These are phyloP conservation scores for Drosophila orosa DNA, from an alignment of 1,140 invertebrate genomes.

Conservation along the genomic window DNA sequence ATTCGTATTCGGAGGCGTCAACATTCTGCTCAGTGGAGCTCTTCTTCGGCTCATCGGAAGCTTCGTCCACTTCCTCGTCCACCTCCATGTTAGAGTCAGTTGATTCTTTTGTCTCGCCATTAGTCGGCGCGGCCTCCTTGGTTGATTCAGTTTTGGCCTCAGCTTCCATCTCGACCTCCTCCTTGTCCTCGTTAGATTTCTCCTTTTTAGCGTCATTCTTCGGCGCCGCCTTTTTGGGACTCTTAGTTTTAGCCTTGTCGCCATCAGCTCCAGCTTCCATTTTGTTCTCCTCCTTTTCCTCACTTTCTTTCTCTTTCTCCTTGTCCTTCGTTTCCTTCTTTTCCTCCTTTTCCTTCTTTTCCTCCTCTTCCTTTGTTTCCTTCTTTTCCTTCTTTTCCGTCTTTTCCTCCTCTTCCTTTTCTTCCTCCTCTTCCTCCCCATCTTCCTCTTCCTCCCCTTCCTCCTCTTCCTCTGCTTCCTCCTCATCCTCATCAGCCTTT, in stretches of 20 bases:
- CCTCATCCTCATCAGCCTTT: slow-evolving; percentile 7
- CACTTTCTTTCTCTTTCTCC: neutral
- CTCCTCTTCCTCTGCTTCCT: slow-evolving; percentile 12
- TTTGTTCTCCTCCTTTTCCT: too few relatives aligned
- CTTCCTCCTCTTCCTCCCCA: neutral
- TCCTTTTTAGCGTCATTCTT: slow-evolving; percentile 9
- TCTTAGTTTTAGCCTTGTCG: neutral
- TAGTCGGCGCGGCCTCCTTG: slow-evolving; percentile 38
- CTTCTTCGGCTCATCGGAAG: neutral
- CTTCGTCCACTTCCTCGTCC: slow-evolving; percentile 25
- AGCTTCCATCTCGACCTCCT: neutral
- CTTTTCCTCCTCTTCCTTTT: neutral
- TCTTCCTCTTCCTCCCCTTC: slow-evolving; percentile 12
- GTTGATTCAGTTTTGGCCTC: neutral
- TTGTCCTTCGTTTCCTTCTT: neutral
- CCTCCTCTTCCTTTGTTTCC: slow-evolving; percentile 11
- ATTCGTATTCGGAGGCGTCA: slow-evolving; percentile 34
- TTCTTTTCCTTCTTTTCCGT: neutral
- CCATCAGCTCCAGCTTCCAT: neutral
- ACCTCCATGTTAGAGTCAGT: slow-evolving; percentile 50
- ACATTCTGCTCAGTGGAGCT: neutral
- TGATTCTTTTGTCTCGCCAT: slow-evolving; percentile 39
- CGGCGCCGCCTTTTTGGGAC: neutral
- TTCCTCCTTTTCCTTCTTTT: slow-evolving; percentile 12
- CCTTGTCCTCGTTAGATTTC: neutral